Conservation (phyloP, 2,113 vertebrate genomes). For the Tapirus terrestris region DNA sequence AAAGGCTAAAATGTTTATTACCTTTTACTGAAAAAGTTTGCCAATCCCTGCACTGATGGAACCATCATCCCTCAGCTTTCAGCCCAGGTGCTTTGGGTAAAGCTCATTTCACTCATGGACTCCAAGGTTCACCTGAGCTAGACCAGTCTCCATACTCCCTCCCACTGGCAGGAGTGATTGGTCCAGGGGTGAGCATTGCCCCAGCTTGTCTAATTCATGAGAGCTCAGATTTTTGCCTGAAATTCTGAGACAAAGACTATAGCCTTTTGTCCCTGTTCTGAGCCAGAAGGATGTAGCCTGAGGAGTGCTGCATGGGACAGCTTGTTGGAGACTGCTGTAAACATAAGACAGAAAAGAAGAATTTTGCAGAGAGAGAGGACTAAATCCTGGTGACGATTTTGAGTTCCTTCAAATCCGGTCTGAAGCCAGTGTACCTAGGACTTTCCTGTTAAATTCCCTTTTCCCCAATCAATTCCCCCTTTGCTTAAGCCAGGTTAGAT, state of each 20-base stretch:
- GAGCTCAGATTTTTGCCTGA: not conserved
- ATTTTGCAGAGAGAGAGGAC: not conserved
- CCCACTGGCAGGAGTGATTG: not conserved
- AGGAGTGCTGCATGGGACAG: not conserved
- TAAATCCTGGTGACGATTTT: not conserved
- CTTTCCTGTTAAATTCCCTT: not conserved
- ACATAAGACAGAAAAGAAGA: not conserved
- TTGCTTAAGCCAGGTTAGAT: not conserved
- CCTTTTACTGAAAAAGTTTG: not conserved
- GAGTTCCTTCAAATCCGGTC: not conserved
- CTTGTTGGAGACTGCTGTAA: not conserved
- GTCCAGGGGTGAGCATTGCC: not conserved
- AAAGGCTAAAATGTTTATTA: not conserved
- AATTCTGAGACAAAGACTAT: not conserved
- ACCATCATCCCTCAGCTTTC: not conserved
- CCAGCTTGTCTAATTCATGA: not conserved
- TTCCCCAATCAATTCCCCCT: not conserved
- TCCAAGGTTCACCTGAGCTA: not conserved
- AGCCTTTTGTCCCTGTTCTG: not conserved
- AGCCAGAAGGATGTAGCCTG: not conserved
- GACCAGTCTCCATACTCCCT: not conserved
- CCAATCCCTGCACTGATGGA: not conserved
- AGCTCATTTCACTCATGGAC: not conserved
- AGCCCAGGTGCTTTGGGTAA: not conserved
- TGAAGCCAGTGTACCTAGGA: not conserved